Conservation (phyloP, 2,113 vertebrate genomes). For the Lagopus muta region DNA sequence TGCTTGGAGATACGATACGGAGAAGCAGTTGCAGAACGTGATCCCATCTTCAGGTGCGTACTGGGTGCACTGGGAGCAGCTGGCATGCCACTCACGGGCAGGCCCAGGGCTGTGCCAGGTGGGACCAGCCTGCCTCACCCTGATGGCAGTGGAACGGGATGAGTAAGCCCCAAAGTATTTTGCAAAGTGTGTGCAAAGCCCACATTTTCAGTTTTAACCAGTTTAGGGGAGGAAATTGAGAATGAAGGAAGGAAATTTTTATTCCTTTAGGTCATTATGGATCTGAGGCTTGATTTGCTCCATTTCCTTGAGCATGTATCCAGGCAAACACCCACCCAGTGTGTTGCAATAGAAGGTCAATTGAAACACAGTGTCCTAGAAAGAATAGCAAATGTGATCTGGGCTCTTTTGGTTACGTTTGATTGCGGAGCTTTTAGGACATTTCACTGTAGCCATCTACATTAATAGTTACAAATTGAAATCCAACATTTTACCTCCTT, state of each 20-base stretch:
- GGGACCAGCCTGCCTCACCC: background rate
- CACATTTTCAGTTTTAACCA: background rate
- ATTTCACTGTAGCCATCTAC: background rate
- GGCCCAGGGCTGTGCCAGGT: background rate
- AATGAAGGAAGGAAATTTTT: background rate
- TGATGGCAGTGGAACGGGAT: background rate
- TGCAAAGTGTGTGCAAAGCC: background rate
- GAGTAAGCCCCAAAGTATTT: background rate
- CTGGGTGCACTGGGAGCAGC: accelerated
- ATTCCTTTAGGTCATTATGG: background rate
- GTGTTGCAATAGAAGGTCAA: background rate
- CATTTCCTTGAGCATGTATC: background rate
- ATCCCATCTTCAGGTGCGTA: conserved; percentile 85
- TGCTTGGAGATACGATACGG: conserved; percentile 81
- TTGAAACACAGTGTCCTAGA: background rate
- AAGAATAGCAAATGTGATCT: background rate
- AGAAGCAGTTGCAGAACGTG: conserved; percentile 72
- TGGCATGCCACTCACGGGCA: accelerated
- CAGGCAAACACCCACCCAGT: background rate
- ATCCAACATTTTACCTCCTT: background rate
- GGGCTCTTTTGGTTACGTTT: background rate
- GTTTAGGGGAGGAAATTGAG: background rate
- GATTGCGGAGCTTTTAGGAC: background rate
- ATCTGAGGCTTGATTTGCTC: background rate
- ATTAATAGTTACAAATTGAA: background rate